Evolutionary conservation across 1,140 invertebrate species (phyloP).

Genomic region (Muscidifurax raptorellus): DNA sequence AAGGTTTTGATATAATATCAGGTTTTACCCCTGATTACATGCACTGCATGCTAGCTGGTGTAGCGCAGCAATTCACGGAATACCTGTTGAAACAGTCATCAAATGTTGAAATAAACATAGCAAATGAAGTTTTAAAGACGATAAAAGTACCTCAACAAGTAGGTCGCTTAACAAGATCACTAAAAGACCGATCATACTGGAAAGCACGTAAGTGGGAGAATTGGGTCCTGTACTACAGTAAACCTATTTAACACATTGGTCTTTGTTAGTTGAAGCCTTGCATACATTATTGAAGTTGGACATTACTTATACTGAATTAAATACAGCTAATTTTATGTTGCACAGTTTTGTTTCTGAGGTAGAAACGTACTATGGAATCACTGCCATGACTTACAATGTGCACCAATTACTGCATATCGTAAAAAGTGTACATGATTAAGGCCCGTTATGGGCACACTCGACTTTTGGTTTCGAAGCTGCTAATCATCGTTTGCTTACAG

Average conservation of each 20-base stretch:
- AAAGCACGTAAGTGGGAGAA: conserved; percentile 31
- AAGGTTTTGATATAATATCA: neutral
- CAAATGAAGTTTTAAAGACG: neutral
- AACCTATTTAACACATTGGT: neutral
- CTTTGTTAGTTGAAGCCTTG: neutral
- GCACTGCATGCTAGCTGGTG: neutral
- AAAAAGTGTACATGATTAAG: conserved; percentile 12
- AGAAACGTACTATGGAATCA: neutral
- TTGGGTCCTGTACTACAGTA: conserved; percentile 8
- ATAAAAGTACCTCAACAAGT: neutral
- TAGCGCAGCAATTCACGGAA: neutral
- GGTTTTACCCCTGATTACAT: neutral
- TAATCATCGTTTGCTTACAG: neutral
- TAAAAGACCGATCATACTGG: neutral
- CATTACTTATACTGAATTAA: neutral
- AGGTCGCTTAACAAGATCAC: neutral
- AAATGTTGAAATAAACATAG: neutral
- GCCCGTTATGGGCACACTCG: conserved; percentile 12
- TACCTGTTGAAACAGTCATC: neutral
- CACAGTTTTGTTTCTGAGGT: conserved; percentile 1
- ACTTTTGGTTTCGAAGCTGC: conserved; percentile 1
- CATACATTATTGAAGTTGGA: neutral
- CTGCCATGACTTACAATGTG: conserved; percentile 25
- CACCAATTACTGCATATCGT: conserved; percentile 11
- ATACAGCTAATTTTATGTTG: neutral